Conservation (phyloP, 2,113 vertebrate genomes). For the Neogobius melanostomus region DNA sequence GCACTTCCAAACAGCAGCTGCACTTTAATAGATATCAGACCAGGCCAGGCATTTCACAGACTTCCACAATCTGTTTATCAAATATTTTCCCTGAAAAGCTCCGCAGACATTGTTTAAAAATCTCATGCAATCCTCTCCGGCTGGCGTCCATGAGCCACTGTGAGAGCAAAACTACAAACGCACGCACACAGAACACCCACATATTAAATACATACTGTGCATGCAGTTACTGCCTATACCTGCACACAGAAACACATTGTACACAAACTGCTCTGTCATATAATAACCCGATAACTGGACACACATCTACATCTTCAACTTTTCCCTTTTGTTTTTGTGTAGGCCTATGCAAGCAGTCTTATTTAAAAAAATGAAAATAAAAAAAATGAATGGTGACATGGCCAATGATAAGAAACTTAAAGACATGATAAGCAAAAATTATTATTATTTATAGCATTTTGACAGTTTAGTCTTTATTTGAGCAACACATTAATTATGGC, state of each 20-base stretch:
- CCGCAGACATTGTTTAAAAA: slow-evolving; percentile 63
- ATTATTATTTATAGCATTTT: too few relatives aligned
- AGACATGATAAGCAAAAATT: too few relatives aligned
- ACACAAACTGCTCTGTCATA: background rate
- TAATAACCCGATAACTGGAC: background rate
- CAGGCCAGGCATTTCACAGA: slow-evolving; percentile 28
- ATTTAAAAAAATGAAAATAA: too few relatives aligned
- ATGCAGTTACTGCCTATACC: slow-evolving; percentile 9
- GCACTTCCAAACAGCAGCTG: slow-evolving; percentile 32
- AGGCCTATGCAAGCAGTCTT: too few relatives aligned
- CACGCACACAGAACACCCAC: slow-evolving; percentile 52
- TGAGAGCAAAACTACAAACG: slow-evolving; percentile 23
- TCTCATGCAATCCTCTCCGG: slow-evolving; percentile 65
- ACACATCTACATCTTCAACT: too few relatives aligned
- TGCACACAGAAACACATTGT: background rate
- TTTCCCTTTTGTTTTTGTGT: too few relatives aligned
- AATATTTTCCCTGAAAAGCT: slow-evolving; percentile 70
- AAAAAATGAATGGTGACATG: too few relatives aligned
- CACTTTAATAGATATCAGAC: slow-evolving; percentile 38
- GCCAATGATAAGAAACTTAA: too few relatives aligned
- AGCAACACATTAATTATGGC: too few relatives aligned
- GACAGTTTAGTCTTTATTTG: too few relatives aligned
- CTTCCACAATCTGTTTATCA: slow-evolving; percentile 69
- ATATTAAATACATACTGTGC: slow-evolving; percentile 28
- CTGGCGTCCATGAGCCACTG: slow-evolving; percentile 41